phyloP scores from a whole-genome alignment of 2,888 invertebrate species.

The Drosophila histrio region DNA sequence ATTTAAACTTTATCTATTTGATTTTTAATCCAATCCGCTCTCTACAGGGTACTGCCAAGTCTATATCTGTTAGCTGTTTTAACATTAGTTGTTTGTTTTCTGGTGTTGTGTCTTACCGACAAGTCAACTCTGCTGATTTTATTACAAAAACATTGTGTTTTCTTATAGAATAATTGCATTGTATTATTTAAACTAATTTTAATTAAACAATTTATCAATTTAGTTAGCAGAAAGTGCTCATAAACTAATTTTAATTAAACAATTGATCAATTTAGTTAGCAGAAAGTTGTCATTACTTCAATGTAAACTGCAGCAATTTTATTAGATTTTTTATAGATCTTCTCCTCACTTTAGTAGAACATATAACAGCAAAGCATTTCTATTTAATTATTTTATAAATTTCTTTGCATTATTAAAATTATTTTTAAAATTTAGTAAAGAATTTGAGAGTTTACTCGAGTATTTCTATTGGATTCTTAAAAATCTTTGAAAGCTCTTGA shows the following conservation, averaged over 20 bases:
- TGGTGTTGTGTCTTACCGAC: slow-evolving; percentile 18
- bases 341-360: no score
- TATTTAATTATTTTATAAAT: no score
- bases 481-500: background rate
- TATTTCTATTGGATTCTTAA: background rate
- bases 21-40: no score
- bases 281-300: no score
- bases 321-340: no score
- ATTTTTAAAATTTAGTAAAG: no score
- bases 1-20: background rate
- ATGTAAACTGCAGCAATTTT: no score
- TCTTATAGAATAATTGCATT: slow-evolving; percentile 34
- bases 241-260: no score
- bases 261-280: background rate
- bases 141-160: slow-evolving; percentile 44
- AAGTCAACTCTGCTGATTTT: slow-evolving; percentile 46
- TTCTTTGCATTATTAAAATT: no score
- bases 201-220: background rate
- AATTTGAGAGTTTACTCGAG: no score
- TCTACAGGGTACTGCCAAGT: slow-evolving; percentile 21
- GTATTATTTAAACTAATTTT: slow-evolving; percentile 25
- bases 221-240: background rate
- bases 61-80: background rate
- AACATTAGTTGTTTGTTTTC: background rate
- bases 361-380: no score